These are phyloP conservation scores for Apostichopus californicus DNA, from an alignment of 35 echinoderm and acorn worm species.

Conservation along the genomic window DNA sequence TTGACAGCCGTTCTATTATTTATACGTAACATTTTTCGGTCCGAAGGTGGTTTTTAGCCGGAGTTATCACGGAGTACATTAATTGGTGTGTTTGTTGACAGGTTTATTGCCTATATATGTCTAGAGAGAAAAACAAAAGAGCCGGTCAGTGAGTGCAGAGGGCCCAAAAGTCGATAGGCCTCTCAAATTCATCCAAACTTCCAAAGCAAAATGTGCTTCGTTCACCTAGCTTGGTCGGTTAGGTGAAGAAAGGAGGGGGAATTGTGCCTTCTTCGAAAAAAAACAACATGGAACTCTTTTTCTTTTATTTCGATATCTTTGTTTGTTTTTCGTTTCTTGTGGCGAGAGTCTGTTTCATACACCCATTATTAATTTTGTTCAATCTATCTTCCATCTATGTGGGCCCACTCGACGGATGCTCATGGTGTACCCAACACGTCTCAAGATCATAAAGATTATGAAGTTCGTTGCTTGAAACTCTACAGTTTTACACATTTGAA, in stretches of 20 bases:
- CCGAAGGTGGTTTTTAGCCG: background rate
- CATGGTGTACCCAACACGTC: background rate
- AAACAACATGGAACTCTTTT: too few relatives aligned
- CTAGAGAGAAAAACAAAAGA: background rate
- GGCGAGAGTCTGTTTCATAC: too few relatives aligned
- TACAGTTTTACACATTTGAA: background rate
- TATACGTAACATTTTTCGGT: background rate
- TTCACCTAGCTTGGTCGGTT: background rate
- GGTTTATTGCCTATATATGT: background rate
- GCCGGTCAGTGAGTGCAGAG: background rate
- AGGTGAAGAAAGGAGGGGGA: background rate
- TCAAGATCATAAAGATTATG: background rate
- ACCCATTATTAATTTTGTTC: background rate
- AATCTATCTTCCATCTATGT: background rate
- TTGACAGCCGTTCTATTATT: background rate
- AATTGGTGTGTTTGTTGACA: background rate
- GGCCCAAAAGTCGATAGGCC: background rate
- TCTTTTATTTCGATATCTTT: too few relatives aligned
- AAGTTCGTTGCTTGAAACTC: background rate
- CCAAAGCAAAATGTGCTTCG: background rate
- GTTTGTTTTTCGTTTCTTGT: too few relatives aligned
- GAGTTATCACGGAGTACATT: background rate
- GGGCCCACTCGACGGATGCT: background rate
- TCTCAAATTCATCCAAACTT: background rate
- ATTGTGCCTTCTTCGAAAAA: background rate